phyloP scores from a whole-genome alignment of 1,140 invertebrate genomes.

The Aphelenchoides fujianensis region DNA sequence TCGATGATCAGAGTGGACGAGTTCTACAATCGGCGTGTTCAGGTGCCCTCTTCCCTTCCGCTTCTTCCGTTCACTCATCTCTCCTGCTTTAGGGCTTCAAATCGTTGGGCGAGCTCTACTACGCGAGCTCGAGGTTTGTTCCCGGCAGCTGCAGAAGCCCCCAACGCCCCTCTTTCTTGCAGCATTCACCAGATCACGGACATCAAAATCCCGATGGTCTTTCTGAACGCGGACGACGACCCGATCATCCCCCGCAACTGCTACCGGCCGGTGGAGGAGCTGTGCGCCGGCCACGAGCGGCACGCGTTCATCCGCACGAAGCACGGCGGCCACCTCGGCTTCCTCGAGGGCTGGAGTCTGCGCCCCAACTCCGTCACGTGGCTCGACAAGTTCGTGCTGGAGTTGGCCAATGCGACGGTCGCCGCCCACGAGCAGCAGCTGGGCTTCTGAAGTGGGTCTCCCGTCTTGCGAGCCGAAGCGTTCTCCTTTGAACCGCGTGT shows the following conservation, averaged over 20 bases:
- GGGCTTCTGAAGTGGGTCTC: too few relatives aligned
- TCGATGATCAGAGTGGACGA: slow-evolving; percentile 82
- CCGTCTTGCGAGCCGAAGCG: too few relatives aligned
- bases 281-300: slow-evolving; percentile 69
- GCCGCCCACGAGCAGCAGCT: neutral
- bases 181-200: slow-evolving; percentile 27
- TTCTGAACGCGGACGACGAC: slow-evolving; percentile 82
- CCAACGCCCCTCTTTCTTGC: too few relatives aligned
- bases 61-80: neutral
- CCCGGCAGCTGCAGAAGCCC: slow-evolving; percentile 76
- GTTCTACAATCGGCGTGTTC: slow-evolving; percentile 74
- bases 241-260: slow-evolving; percentile 77
- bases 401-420: slow-evolving; percentile 62
- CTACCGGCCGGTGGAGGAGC: slow-evolving; percentile 71
- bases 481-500: too few relatives aligned
- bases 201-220: slow-evolving; percentile 74
- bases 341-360: slow-evolving; percentile 78
- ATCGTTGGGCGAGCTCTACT: slow-evolving; percentile 75
- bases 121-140: slow-evolving; percentile 62
- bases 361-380: slow-evolving; percentile 83
- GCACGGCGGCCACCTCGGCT: slow-evolving; percentile 86
- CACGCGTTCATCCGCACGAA: slow-evolving; percentile 75
- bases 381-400: slow-evolving; percentile 77
- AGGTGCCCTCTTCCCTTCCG: slow-evolving; percentile 1
- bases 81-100: slow-evolving; percentile 72